Percentiles rank a stretch among this genome's conserved stretches.
Conservation (phyloP, 2,797 vertebrate species). For the Gadopsis bispinosus region DNA sequence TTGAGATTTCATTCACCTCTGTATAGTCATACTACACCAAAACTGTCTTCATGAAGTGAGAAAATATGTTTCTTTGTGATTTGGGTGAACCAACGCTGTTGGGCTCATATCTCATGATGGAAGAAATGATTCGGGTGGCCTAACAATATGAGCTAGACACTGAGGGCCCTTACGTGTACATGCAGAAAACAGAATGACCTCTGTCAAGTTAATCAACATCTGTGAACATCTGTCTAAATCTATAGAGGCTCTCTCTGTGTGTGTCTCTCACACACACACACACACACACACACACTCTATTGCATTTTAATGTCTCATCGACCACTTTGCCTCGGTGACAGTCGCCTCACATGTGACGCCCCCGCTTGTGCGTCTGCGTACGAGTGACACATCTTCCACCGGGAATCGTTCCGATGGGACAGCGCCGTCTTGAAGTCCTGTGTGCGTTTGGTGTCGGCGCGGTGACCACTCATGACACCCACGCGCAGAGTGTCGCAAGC, state of each 20-base stretch:
- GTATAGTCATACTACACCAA: not conserved
- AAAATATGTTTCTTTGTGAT: not conserved
- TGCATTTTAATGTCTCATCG: constrained; percentile 52
- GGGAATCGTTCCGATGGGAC: constrained; percentile 50
- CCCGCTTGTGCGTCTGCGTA: constrained; percentile 17
- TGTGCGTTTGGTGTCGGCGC: constrained; percentile 6
- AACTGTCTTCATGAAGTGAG: not conserved
- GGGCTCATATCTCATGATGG: constrained; percentile 7
- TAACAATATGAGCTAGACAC: constrained; percentile 3
- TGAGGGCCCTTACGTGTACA: no score
- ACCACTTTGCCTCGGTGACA: constrained; percentile 31
- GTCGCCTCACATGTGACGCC: constrained; percentile 53
- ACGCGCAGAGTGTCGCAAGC: constrained; percentile 42
- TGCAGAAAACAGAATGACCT: constrained; percentile 2
- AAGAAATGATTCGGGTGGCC: constrained; percentile 28
- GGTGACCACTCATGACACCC: constrained; percentile 52
- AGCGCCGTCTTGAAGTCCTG: constrained; percentile 32
- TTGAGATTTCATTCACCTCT: not conserved
- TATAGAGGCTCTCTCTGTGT: not conserved
- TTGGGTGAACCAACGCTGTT: not conserved
- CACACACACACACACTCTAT: constrained; percentile 23
- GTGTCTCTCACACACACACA: constrained; percentile 9
- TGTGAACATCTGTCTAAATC: constrained; percentile 13
- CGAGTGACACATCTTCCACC: constrained; percentile 62
- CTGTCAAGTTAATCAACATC: not conserved